Base-by-base conservation (phyloP, 30 jellyfish, hydroid and myxozoan species). In the Aurelia coerulea region DNA sequence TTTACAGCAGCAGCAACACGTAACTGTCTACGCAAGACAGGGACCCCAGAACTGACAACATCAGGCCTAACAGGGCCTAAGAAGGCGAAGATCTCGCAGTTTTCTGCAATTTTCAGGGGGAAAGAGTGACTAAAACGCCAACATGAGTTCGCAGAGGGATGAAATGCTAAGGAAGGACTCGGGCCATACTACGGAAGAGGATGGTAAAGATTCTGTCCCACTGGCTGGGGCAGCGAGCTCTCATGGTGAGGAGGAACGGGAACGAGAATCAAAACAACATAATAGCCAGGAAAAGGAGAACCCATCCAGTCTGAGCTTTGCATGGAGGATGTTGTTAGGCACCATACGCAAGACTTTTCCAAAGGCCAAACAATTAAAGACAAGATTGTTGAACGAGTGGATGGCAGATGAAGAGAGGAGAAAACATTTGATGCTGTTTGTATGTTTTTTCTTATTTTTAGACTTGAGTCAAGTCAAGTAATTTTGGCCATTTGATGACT, bases 261-360 rank as follows among this genome's bases (percentile, higher is more conserved):
- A 35, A 29, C 51, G 32, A 52, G 74, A 29, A 0, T 60, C 34
- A 23, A 17, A 7, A 75, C 59, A 17, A 17, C 84, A 23, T 23
- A 23, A 23, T 23, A 23, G 29, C 51, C 83, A 50, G 33, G 41
- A 33, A 13, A 60, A 63, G 29, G 90, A 67, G 15, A 34, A 18
- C 42, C 41, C 90, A 14, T 46, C 56, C 6, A 71, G 56, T 63
- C 90, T 32, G 65, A 42, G 87, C 15, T 78, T 91, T 65, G 60
- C 95, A 58, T 74, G 87, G 78, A 49, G 97, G 42, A 78, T 84
- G 74, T 73, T 91, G 14, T 46, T 73, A 17, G 92, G 85, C 35
- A 84, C 88, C 11, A 84, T 91, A 32, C 81, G 97, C 15, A 52
- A 58, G 70, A 75, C 79, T 37, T 91, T 91, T 79, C 93, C 91